Evolutionary conservation across 2,888 invertebrate species (phyloP), one percentile per base, ranked within the genome.

Genomic region (Agrilus cyanescens): DNA sequence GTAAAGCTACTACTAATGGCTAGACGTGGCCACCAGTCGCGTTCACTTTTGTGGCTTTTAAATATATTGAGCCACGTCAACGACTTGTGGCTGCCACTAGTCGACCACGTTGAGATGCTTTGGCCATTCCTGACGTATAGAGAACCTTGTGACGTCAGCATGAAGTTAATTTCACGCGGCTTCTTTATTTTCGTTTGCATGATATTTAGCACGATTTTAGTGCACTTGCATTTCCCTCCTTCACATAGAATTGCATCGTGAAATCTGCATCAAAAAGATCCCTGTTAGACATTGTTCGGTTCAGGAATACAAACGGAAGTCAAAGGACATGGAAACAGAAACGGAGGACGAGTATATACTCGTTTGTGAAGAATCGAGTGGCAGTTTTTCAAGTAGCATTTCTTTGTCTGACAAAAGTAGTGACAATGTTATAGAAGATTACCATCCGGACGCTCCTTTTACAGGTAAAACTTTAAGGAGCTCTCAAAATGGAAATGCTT

Each of bases 321-420:
- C 88, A 7, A 78, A 82, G 49, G 87, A 87, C 68, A 86, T 85
- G 73, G 86, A 86, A 65, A 88, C 88, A 4, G 85, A 87, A 65
- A 87, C 82, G 2, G 85, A 67, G 59, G 67, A 68, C 58, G 63
- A 68, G 44, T 67, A 65, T 56, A 53, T 75, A 55, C 67, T 73
- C 55, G 72, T 74, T 58, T 71, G 67, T 40, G 73, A 73, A 50
- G 74, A 72, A 38, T 82, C 82, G 51, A 82, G 82, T 53, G 84
- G 84, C 38, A 85, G 85, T 7, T 75, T 87, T 44, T 77, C 76
- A 39, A 80, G 80, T 52, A 80, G 78, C 60, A 75, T 82, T 38
- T 81, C 81, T 3, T 68, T 80, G 38, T 80, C 80, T 45, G 82
- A 88, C 63, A 73, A 75, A 60, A 86, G 86, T 61, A 82, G 84